These are phyloP conservation scores for Diarsia rubi DNA, from an alignment of 2,888 invertebrate species.

Conservation along the genomic window DNA sequence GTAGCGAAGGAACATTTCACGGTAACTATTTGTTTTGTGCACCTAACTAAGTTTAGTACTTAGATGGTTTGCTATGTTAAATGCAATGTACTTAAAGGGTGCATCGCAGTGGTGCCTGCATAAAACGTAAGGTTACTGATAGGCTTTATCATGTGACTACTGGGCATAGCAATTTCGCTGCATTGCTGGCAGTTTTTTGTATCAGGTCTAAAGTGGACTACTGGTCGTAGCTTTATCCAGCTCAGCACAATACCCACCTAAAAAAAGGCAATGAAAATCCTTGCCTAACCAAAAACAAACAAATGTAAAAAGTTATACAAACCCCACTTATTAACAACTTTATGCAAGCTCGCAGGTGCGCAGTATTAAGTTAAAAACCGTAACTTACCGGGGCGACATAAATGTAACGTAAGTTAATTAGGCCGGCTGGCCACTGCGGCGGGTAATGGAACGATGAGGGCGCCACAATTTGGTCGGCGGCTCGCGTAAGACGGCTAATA, in stretches of 20 bases:
- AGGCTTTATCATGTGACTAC: neutral
- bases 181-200: neutral
- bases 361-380: slow-evolving; percentile 39
- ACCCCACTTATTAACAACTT: slow-evolving; percentile 15
- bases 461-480: slow-evolving; percentile 33
- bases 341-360: slow-evolving; percentile 49
- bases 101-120: neutral
- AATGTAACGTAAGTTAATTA: slow-evolving; percentile 61
- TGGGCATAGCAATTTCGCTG: neutral
- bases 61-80: neutral
- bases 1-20: neutral
- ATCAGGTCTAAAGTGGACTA: neutral
- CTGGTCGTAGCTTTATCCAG: neutral
- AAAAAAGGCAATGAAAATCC: neutral
- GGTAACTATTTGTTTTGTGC: neutral
- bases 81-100: neutral
- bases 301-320: neutral
- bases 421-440: slow-evolving; percentile 48
- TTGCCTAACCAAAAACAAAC: neutral
- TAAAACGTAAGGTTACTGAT: neutral
- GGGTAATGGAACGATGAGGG: slow-evolving; percentile 55
- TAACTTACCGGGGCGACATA: slow-evolving; percentile 32
- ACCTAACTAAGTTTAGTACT: neutral
- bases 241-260: neutral
- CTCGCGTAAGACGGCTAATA: slow-evolving; percentile 41